phyloP scores from a whole-genome alignment of 2,113 vertebrate species.

The Brachypteracias leptosomus region DNA sequence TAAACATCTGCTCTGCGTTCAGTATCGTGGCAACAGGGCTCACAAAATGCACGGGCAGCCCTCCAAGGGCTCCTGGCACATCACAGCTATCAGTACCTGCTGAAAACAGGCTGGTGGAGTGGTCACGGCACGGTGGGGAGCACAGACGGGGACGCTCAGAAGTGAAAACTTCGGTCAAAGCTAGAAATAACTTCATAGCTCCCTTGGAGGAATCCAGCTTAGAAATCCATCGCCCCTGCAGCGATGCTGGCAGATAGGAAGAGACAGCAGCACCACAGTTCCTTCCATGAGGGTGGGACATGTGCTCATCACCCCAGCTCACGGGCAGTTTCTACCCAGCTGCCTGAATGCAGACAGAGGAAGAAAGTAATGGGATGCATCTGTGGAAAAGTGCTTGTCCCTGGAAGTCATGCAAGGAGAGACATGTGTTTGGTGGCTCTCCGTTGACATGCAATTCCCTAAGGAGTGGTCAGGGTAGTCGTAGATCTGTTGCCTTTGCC shows the following conservation, averaged over 20 bases:
- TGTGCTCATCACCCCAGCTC: not conserved
- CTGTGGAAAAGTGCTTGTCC: not conserved
- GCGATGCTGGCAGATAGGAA: not conserved
- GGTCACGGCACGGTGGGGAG: not conserved
- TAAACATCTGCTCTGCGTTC: constrained; percentile 56
- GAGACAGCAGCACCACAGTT: rapidly evolving
- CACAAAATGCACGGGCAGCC: not conserved
- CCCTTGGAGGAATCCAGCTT: not conserved
- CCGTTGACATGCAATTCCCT: not conserved
- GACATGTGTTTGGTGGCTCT: not conserved
- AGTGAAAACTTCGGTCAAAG: not conserved
- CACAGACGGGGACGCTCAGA: not conserved
- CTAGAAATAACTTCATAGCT: constrained; percentile 1
- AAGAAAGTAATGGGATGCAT: not conserved
- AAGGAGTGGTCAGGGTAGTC: not conserved
- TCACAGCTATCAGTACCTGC: constrained; percentile 43
- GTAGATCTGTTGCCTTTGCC: not conserved
- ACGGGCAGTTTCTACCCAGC: not conserved
- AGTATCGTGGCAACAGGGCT: constrained; percentile 52
- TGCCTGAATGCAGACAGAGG: not conserved
- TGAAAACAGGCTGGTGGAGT: constrained; percentile 31
- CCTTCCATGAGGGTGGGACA: rapidly evolving
- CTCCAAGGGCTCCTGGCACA: constrained; percentile 55
- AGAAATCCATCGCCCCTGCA: not conserved
- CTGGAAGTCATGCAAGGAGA: not conserved